Base-by-base conservation (phyloP, 2,113 vertebrate species). In the Atrichornis clamosus region DNA sequence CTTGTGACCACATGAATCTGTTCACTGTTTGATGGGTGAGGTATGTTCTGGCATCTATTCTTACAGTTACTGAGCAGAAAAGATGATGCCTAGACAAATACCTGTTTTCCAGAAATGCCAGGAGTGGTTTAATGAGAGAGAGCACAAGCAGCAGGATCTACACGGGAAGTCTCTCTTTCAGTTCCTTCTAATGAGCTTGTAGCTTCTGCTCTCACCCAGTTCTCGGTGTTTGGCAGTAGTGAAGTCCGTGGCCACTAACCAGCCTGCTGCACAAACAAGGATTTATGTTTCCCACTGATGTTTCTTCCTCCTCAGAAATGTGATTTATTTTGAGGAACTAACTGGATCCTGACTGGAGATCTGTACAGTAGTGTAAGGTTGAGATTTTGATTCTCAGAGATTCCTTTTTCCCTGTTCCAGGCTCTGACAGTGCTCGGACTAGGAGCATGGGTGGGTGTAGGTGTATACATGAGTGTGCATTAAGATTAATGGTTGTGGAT, bases 401-500 rank as follows among this genome's bases (percentile, higher is more conserved):
- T 13, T 79, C 4, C 20, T 67, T 88, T 93, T 90, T 53, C 27
- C 35, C 28, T 41, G 12, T n/a, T 78, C 26, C 47, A 67, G 50
- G 5, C 15, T 90, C 33, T 46, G 50, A 41, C 42, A 86, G 32
- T 42, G 35, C 55, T 74, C 2, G 1, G 28, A 78, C 35, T 47
- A 44, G 60, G 41, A 47, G 50, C 22, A 44, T 0, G 0, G 26
- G 81, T 0, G 1, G 10, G 10, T 67, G 20, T 55, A n/a, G 20
- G 5, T 21, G 15, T 74, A 47, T 46, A 27, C 3, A 15, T 53
- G 56, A 16, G 8, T 46, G 19, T 60, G 26, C 47, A 28, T 41
- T 67, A n/a, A 73, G 16, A 28, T 56, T 53, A 69, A 15, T 37
- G 16, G 16, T n/a, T 75, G 17, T 84, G 39, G 52, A 49, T 39